These are phyloP conservation scores for Phalacrocorax aristotelis DNA, from an alignment of 2,113 vertebrate species.

Conservation along the genomic window DNA sequence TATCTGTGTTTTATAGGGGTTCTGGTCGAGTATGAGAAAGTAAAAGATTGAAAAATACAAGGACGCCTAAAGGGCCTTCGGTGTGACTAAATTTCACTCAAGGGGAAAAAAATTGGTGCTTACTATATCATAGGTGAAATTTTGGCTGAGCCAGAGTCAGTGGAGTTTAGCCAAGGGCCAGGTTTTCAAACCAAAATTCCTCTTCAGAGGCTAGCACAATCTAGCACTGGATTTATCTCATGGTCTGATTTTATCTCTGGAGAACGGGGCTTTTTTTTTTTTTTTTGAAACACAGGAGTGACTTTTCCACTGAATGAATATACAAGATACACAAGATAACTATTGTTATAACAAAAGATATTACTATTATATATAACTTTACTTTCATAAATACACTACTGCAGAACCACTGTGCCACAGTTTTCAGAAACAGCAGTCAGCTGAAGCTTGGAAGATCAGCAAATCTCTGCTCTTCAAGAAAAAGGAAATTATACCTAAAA, in stretches of 20 bases:
- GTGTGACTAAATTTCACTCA: neutral
- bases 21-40: neutral
- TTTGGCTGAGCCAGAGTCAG: neutral
- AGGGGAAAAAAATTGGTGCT: neutral
- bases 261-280: neutral
- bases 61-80: neutral
- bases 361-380: neutral
- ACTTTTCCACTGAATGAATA: neutral
- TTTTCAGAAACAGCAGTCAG: neutral
- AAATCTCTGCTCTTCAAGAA: conserved; percentile 5
- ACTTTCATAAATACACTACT: neutral
- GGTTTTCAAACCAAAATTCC: neutral
- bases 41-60: neutral
- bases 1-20: neutral
- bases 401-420: neutral
- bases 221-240: neutral
- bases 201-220: neutral
- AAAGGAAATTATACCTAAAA: neutral
- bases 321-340: neutral
- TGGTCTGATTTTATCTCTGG: neutral
- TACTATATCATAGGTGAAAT: neutral
- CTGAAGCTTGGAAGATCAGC: neutral
- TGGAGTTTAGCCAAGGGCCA: neutral
- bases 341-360: neutral
- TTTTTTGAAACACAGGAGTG: neutral